A percentile compares a stretch with the other conserved stretches of the same genome.
Evolutionary conservation across 2,888 invertebrate genomes (phyloP).

Genomic region (Gymnosoma rotundatum): DNA sequence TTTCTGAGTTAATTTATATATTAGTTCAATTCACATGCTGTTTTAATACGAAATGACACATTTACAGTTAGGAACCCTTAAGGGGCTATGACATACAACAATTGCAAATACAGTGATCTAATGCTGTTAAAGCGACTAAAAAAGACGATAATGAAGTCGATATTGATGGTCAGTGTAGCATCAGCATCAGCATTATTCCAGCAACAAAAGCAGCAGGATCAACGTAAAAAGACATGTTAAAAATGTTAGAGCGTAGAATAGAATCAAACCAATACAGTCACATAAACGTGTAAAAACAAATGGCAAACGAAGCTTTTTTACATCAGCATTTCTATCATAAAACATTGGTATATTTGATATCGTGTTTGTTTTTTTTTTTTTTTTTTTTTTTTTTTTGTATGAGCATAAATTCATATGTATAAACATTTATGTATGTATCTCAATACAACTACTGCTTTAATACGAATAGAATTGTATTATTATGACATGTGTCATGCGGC

Average conservation of each 20-base stretch:
- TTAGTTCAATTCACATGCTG: conserved; percentile 11
- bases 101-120: conserved; percentile 23
- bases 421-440: not conserved
- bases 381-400: not conserved
- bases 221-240: not conserved
- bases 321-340: not conserved
- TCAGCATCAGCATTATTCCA: conserved; percentile 34
- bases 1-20: conserved; percentile 6
- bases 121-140: conserved; percentile 8
- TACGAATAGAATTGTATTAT: conserved; percentile 49
- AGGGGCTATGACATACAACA: conserved; percentile 45
- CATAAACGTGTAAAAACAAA: not conserved
- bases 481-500: conserved; percentile 66
- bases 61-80: conserved; percentile 24
- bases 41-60: conserved; percentile 30
- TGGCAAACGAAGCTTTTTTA: not conserved
- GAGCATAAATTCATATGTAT: no score
- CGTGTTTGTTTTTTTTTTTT: not conserved
- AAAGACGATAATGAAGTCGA: not conserved
- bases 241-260: conserved; percentile 2
- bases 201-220: not conserved
- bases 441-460: conserved; percentile 10
- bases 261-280: conserved; percentile 15
- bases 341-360: not conserved
- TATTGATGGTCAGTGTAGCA: conserved; percentile 24